Evolutionary conservation across 2,888 invertebrate species (phyloP).

Genomic region (Hydraecia micacea): DNA sequence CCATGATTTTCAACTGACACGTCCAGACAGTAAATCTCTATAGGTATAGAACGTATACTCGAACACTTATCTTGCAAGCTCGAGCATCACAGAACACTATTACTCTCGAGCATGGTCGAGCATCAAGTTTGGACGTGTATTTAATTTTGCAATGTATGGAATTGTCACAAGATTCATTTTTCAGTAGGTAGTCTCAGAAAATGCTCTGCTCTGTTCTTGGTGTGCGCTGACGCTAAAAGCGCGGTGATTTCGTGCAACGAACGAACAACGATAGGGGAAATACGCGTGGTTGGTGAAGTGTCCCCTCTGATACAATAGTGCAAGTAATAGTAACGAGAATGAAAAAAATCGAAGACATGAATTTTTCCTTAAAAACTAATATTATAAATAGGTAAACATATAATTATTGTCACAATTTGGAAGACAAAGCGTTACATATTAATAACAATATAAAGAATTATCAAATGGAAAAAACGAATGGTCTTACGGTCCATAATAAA

Average conservation of each 20-base stretch:
- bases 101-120: no score
- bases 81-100: no score
- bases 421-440: conserved; percentile 70
- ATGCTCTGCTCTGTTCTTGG: no score
- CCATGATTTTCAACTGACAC: no score
- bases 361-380: conserved; percentile 16
- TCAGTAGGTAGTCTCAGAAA: no score
- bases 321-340: neutral
- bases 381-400: conserved; percentile 26
- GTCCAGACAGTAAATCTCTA: no score
- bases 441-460: conserved; percentile 30
- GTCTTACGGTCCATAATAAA: neutral
- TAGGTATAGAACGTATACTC: no score
- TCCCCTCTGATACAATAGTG: neutral
- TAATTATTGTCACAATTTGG: conserved; percentile 76
- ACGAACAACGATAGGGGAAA: neutral
- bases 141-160: no score
- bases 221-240: neutral
- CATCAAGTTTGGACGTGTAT: no score
- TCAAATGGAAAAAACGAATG: neutral
- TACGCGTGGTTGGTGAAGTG: neutral
- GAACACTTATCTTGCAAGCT: no score
- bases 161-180: no score
- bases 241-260: neutral
- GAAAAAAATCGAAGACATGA: neutral